Conservation (phyloP, 2,113 vertebrate species). For the Lucifuga dentata region DNA sequence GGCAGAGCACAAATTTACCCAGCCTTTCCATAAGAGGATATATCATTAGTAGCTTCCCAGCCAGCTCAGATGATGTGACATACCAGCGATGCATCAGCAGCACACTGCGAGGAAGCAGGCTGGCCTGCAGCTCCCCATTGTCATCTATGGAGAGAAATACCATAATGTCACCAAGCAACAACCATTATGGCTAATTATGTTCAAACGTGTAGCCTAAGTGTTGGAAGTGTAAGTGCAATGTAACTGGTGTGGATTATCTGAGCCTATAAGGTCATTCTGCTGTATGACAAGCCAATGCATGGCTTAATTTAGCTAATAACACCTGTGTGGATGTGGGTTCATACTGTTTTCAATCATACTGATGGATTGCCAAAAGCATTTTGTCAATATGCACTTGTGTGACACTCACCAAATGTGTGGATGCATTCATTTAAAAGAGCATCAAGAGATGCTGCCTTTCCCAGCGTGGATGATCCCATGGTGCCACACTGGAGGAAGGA, state of each 20-base stretch:
- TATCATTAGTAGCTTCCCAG: conserved; percentile 92
- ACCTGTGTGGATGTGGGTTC: too few relatives aligned
- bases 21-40: conserved; percentile 83
- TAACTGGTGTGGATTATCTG: too few relatives aligned
- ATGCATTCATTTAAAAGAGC: conserved; percentile 91
- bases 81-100: conserved; percentile 99
- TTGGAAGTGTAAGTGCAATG: too few relatives aligned
- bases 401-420: conserved; percentile 89
- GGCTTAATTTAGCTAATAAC: too few relatives aligned
- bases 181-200: too few relatives aligned
- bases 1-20: background rate
- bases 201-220: too few relatives aligned
- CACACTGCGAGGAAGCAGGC: conserved; percentile 89
- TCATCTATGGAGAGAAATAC: conserved; percentile 85
- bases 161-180: background rate
- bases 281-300: too few relatives aligned
- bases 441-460: conserved; percentile 92
- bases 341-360: too few relatives aligned
- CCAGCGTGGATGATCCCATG: conserved; percentile 92
- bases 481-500: conserved; percentile 57
- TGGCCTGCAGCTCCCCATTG: conserved; percentile 84
- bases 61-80: conserved; percentile 92
- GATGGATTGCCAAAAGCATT: too few relatives aligned
- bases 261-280: too few relatives aligned
- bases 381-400: background rate